Evolutionary conservation across 2,113 vertebrate genomes (phyloP).

Genomic region (Saccopteryx leptura): DNA sequence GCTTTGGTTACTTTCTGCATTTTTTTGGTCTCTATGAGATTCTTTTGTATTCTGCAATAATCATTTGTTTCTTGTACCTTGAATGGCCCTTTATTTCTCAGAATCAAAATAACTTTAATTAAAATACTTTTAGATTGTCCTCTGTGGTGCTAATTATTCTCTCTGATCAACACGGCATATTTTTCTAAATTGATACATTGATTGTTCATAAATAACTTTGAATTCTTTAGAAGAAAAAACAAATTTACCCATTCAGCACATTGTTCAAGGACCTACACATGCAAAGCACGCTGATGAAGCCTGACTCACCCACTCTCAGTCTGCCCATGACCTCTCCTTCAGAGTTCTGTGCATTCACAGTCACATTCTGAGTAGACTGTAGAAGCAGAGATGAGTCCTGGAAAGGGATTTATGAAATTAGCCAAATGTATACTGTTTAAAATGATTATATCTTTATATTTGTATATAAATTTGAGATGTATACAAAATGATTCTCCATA

Average conservation of each 20-base stretch:
- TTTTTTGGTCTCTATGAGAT: background rate
- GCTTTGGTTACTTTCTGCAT: background rate
- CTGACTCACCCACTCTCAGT: slow-evolving; percentile 94
- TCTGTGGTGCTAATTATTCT: background rate
- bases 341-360: slow-evolving; percentile 93
- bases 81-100: background rate
- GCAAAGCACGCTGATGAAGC: background rate
- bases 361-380: slow-evolving; percentile 95
- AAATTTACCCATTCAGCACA: background rate
- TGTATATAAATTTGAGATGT: background rate
- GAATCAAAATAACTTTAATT: slow-evolving; percentile 17
- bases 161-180: background rate
- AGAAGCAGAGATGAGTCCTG: slow-evolving; percentile 95
- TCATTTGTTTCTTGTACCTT: background rate
- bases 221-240: background rate
- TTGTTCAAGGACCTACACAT: background rate
- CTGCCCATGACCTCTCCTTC: slow-evolving; percentile 95
- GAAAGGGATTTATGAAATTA: slow-evolving; percentile 37
- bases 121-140: background rate
- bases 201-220: background rate
- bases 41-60: background rate
- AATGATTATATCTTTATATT: background rate
- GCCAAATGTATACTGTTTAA: background rate
- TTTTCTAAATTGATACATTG: background rate
- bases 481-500: background rate